phyloP scores from a whole-genome alignment of 2,888 invertebrate species.

The Beris chalybata region DNA sequence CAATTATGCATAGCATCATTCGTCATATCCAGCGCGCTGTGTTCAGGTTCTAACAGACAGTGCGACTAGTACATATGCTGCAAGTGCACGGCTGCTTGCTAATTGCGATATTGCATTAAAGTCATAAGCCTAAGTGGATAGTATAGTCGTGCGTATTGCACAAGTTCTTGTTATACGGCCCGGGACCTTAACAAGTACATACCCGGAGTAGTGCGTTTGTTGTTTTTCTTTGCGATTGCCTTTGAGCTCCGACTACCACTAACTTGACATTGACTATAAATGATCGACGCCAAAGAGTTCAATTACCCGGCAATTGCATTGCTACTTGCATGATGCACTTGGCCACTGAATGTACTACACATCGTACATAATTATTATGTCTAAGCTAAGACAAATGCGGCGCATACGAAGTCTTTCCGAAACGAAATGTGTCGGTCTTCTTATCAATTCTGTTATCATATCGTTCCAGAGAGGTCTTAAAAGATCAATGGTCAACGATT shows the following conservation, averaged over 20 bases:
- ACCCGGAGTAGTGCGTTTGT: background rate
- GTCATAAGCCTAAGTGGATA: background rate
- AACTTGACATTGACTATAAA: slow-evolving; percentile 38
- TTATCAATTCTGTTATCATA: slow-evolving; percentile 25
- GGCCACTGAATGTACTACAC: background rate
- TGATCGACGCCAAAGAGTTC: slow-evolving; percentile 37
- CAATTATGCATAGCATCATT: too few relatives aligned
- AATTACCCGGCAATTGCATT: slow-evolving; percentile 33
- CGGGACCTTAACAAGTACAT: background rate
- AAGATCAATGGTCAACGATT: slow-evolving; percentile 36
- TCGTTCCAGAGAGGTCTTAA: slow-evolving; percentile 20
- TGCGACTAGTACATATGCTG: too few relatives aligned
- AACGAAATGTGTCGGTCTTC: slow-evolving; percentile 4
- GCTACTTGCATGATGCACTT: slow-evolving; percentile 11
- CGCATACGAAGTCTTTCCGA: background rate
- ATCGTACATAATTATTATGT: slow-evolving; percentile 4
- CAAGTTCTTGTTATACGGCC: background rate
- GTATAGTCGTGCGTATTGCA: slow-evolving; percentile 5
- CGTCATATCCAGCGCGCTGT: too few relatives aligned
- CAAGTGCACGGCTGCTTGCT: slow-evolving; percentile 3
- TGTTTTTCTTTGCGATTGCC: slow-evolving; percentile 6
- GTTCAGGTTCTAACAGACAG: too few relatives aligned
- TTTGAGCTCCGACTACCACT: background rate
- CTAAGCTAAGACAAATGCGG: slow-evolving; percentile 25
- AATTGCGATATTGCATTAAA: slow-evolving; percentile 27